Evolutionary conservation across 2,888 invertebrate species (phyloP).

Genomic region (Lasioglossum morio): DNA sequence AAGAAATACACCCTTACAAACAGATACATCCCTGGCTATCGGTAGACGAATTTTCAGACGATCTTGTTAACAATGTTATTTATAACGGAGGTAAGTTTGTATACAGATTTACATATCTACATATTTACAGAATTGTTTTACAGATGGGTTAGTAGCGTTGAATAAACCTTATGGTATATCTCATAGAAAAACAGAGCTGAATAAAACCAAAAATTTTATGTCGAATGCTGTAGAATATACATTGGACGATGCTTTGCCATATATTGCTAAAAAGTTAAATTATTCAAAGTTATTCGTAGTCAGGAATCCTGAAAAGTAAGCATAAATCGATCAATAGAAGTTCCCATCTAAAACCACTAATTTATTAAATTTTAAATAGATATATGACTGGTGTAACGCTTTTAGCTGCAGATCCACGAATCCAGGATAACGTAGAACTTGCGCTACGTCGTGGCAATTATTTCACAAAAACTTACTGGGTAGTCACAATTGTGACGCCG

Average conservation of each 20-base stretch:
- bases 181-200: rapidly evolving
- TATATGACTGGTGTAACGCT: slow-evolving; percentile 72
- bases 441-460: slow-evolving; percentile 39
- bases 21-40: slow-evolving; percentile 77
- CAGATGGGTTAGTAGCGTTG: slow-evolving; percentile 78
- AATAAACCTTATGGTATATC: slow-evolving; percentile 82
- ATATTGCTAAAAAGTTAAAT: slow-evolving; percentile 67
- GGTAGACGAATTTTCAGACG: slow-evolving; percentile 25
- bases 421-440: slow-evolving; percentile 49
- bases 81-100: slow-evolving; percentile 57
- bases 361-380: slow-evolving; percentile 51
- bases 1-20: slow-evolving; percentile 70
- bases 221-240: slow-evolving; percentile 63
- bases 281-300: slow-evolving; percentile 60
- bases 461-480: slow-evolving; percentile 67
- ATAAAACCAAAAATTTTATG: slow-evolving; percentile 37
- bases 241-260: slow-evolving; percentile 64
- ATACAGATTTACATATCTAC: neutral
- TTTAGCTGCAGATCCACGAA: slow-evolving; percentile 54
- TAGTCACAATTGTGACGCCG: slow-evolving; percentile 64
- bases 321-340: neutral
- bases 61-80: slow-evolving; percentile 55
- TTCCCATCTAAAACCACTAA: neutral
- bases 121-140: neutral
- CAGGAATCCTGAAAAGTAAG: slow-evolving; percentile 71